Percentiles rank a stretch among this genome's conserved stretches.
Conservation (phyloP, 2,888 invertebrate species). For the Chrysina gloriosa region DNA sequence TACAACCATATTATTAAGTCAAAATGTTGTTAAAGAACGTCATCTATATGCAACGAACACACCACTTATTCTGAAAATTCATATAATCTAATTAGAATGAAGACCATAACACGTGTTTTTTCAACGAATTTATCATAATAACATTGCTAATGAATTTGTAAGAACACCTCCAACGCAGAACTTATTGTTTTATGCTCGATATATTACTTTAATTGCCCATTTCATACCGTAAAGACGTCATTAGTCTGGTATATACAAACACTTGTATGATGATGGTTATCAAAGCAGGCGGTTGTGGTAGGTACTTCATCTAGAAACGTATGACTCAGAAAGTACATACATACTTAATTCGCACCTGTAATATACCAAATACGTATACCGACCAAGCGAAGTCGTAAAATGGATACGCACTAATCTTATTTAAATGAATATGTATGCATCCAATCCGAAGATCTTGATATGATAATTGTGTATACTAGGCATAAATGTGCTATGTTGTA, state of each 20-base stretch:
- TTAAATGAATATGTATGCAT: conserved; percentile 33
- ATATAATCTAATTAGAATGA: neutral
- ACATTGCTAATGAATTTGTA: neutral
- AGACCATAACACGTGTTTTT: neutral
- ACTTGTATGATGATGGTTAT: neutral
- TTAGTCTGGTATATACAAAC: conserved; percentile 1
- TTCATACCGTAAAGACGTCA: conserved; percentile 12
- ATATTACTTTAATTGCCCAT: neutral
- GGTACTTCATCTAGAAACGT: neutral
- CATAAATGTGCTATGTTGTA: neutral
- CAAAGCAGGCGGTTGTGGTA: neutral
- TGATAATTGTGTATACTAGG: conserved; percentile 22
- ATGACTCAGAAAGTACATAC: conserved; percentile 14
- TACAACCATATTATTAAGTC: too few species aligned
- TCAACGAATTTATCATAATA: neutral
- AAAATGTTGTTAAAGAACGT: too few species aligned
- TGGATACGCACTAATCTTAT: conserved; percentile 21
- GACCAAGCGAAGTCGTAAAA: conserved; percentile 15
- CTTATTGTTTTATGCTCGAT: conserved; percentile 19
- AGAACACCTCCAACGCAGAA: neutral
- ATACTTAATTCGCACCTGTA: conserved; percentile 37
- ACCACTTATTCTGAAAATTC: too few species aligned
- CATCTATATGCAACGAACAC: too few species aligned
- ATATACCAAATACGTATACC: neutral
- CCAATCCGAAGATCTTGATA: conserved; percentile 18